Evolutionary conservation across 2,888 invertebrate genomes (phyloP), one percentile per base, ranked within the genome.

Genomic region (Halictus ligatus): DNA sequence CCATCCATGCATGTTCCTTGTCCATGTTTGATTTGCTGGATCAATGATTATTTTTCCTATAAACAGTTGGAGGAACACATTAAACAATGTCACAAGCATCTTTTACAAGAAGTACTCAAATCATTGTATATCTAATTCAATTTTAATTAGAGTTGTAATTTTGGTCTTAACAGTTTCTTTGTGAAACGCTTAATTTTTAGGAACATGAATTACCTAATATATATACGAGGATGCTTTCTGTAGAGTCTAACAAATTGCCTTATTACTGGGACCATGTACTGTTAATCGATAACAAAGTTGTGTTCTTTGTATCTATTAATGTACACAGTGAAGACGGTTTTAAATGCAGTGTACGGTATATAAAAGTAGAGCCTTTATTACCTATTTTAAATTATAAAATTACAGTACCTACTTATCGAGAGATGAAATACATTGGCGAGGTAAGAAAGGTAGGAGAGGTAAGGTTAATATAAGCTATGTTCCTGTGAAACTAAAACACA

Each of bases 1-100:
- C n/a, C n/a, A n/a, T n/a, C n/a, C n/a, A n/a, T n/a, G n/a, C n/a
- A n/a, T n/a, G n/a, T n/a, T n/a, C 7, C 2, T 15, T 29, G 15
- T 29, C 58, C 4, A 4, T 64, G 64, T 64, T 15, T 64, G 29
- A 29, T 64, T 2, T 29, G 29, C 15, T 1, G 0, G n/a, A n/a
- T n/a, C n/a, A n/a, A n/a, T n/a, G n/a, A n/a, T n/a, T n/a, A n/a
- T 29, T 3, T 0, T 13, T 21, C 2, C 0, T 15, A 7, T 29
- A 0, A 2, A 64, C 0, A 18, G 7, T 64, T 64, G 29, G 2
- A 15, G 7, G 6, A 0, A 7, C 29, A 64, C 29, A 8, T 64
- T 3, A 0, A 8, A 0, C 2, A 18, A 18, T 1, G 0, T 29
- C 29, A 64, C 1, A 1, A 1, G 29, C 18, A 18, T 6, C 7